These are phyloP conservation scores for Hydropotes inermis DNA, from an alignment of 2,113 vertebrate species.

Conservation along the genomic window DNA sequence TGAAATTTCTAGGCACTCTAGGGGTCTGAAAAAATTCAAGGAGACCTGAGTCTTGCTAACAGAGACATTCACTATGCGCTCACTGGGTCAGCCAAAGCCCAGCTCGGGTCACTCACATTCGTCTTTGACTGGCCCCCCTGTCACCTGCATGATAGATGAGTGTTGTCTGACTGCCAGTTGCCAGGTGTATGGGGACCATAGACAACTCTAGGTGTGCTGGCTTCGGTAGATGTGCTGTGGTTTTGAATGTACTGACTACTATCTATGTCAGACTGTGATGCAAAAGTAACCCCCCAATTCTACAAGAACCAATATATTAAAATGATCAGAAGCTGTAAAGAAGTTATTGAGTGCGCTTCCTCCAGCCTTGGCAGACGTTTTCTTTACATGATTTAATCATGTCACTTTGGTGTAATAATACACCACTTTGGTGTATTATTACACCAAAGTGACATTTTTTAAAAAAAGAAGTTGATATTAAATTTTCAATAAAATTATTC, in stretches of 20 bases:
- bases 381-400: not conserved
- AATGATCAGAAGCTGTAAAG: not conserved
- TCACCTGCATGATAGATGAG: not conserved
- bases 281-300: not conserved
- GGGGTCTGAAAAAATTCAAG: not conserved
- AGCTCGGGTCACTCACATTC: not conserved
- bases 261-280: not conserved
- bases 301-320: not conserved
- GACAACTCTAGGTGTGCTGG: not conserved
- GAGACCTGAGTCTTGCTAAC: not conserved
- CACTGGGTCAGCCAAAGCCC: not conserved
- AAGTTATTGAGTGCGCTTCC: not conserved
- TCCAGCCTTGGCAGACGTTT: not conserved
- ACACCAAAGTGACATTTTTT: not conserved
- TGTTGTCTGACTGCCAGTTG: not conserved
- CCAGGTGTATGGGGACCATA: not conserved
- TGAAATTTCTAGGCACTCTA: not conserved
- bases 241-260: not conserved
- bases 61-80: not conserved
- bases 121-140: not conserved
- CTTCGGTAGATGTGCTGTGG: not conserved
- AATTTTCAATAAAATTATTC: not conserved
- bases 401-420: not conserved
- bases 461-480: not conserved
- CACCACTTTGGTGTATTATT: not conserved